Base-by-base conservation (phyloP, 2,113 vertebrate genomes). In the Prunella fulvescens region DNA sequence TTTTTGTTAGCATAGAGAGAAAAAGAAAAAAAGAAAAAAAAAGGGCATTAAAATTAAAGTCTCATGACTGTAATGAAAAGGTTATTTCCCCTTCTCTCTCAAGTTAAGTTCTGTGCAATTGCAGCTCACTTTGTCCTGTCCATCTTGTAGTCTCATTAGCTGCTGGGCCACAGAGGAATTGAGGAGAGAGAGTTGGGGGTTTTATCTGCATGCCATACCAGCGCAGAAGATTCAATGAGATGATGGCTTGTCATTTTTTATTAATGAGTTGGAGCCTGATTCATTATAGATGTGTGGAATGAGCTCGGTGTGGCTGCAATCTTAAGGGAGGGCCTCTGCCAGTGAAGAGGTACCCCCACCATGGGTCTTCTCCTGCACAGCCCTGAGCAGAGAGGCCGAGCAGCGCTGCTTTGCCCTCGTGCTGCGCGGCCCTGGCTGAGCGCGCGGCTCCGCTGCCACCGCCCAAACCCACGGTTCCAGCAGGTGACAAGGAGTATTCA, bases 221-320 rank as follows among this genome's bases (percentile, higher is more conserved):
- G 93, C 17, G 14, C 50, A 23, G 82, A 64, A 39, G 97, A 98
- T 98, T 97, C 97, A 97, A 91, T 92, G 96, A 97, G 96, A 97
- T 31, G 96, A 97, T 97, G 90, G 95, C 95, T 98, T 97, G 96
- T 98, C 97, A 98, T 97, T 97, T 98, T 98, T 98, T 98, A 98
- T 98, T 98, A 97, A 98, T 98, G 97, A 97, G 92, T 56, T 23
- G 95, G 86, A 95, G 96, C 90, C 95, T 98, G 97, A 97, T 98
- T 98, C 97, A 98, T 97, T 98, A 98, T 97, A 98, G 97, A 98
- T 98, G 97, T 98, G 92, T 95, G 96, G 93, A 96, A 93, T 90
- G 96, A 97, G 90, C 83, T 96, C 87, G 0, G 62, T 69, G 77
- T 92, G 95, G 91, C 95, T 94, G 71, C 66, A 71, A n/a, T n/a